Conservation (phyloP, 2,888 invertebrate genomes). For the Ceratothoa steindachneri region DNA sequence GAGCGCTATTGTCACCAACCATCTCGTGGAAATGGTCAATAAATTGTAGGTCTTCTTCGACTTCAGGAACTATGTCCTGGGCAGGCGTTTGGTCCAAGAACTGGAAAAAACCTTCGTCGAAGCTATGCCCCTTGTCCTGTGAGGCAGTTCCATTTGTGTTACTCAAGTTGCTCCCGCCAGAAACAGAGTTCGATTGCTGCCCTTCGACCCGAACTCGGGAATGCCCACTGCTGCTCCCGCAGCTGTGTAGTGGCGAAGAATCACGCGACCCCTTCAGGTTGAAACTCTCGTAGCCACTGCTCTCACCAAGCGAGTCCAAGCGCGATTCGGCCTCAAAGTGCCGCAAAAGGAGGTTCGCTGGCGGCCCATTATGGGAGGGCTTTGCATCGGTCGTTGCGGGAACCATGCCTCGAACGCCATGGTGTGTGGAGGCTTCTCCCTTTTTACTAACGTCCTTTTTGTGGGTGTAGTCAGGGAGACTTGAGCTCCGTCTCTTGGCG, state of each 20-base stretch:
- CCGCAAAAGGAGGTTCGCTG: not conserved
- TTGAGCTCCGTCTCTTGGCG: not conserved
- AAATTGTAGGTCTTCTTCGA: not conserved
- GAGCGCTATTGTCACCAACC: not conserved
- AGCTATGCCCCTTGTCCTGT: not conserved
- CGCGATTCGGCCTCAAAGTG: constrained; percentile 31
- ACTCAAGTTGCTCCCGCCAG: not conserved
- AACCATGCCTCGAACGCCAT: no score
- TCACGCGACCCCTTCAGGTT: constrained; percentile 44
- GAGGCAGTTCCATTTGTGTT: no score
- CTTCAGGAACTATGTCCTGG: not conserved
- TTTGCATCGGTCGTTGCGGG: no score
- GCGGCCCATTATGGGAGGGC: not conserved
- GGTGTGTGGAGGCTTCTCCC: no score
- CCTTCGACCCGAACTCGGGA: no score
- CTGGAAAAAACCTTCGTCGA: not conserved
- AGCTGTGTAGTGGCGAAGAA: constrained; percentile 23
- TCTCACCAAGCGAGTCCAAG: constrained; percentile 43
- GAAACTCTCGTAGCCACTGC: constrained; percentile 48
- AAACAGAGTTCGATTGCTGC: not conserved
- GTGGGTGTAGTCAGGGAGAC: not conserved
- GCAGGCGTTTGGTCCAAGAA: not conserved
- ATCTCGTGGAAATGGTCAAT: not conserved
- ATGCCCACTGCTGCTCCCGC: no score
- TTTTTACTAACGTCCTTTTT: no score